Evolutionary conservation across 2,113 vertebrate genomes (phyloP), one percentile per base, ranked within the genome.

Genomic region (Muntiacus reevesi): DNA sequence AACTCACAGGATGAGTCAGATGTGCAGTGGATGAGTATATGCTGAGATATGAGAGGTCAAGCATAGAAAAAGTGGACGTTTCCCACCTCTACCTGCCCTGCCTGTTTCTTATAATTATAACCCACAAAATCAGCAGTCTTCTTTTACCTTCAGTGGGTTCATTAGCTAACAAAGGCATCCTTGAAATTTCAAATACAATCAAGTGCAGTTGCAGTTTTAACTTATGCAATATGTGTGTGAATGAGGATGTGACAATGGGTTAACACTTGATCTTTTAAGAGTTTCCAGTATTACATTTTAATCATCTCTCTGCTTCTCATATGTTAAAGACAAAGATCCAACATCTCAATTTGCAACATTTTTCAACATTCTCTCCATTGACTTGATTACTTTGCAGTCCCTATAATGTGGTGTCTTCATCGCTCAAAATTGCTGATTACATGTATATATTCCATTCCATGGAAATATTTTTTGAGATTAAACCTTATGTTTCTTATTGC

Each of bases 391-490:
- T 95, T 87, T 93, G 54, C 71, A 89, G 52, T 89, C 94, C n/a
- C 23, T 74, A 5, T 62, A 78, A 93, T 54, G 43, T 60, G 33
- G 47, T 74, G 30, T 92, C 50, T 76, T 79, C 45, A 47, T 91
- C 62, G 52, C 45, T 93, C 87, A 93, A 79, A 85, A 14, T 74
- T 47, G 97, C 45, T 74, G 79, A 90, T 92, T 79, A n/a, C 55
- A 55, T 64, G 33, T 92, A 71, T 93, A 45, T 93, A 76, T 95
- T 93, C 59, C 50, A 94, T 95, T 95, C n/a, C 43, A 25, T 64
- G 25, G 74, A 96, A 92, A 83, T 90, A 55, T 86, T 98, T 97
- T 91, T 96, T 85, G 52, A 95, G 89, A 82, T 84, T 84, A 94
- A 95, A 9, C 15, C 52, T 95, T 96, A 64, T 93, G 96, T 93